phyloP scores from a whole-genome alignment of 1,140 invertebrate species.

The Trichonephila inaurata region DNA sequence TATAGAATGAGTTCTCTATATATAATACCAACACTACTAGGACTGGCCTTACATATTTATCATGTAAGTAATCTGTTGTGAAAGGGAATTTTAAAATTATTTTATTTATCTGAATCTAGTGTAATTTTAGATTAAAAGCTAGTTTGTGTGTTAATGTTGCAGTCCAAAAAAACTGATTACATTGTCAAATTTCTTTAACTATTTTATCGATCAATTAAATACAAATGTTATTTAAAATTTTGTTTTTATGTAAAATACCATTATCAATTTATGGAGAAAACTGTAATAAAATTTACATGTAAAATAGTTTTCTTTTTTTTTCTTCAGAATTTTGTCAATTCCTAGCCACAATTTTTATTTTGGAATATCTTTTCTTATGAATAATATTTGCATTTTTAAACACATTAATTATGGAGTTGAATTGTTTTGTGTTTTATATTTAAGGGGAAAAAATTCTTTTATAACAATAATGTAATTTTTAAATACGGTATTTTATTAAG shows the following conservation, averaged over 20 bases:
- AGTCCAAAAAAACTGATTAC: not conserved
- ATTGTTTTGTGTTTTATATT: too few relatives aligned
- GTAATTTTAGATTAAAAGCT: not conserved
- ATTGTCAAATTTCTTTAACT: not conserved
- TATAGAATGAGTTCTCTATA: not conserved
- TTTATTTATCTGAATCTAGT: not conserved
- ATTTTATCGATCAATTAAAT: not conserved
- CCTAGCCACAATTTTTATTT: too few relatives aligned
- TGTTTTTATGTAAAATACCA: not conserved
- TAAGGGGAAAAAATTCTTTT: too few relatives aligned
- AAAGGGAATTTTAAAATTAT: not conserved
- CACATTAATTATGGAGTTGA: too few relatives aligned
- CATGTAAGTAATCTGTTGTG: not conserved
- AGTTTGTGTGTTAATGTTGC: not conserved
- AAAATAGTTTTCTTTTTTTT: too few relatives aligned
- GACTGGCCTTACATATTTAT: not conserved
- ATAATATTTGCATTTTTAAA: too few relatives aligned
- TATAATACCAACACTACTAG: not conserved
- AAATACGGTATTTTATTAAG: too few relatives aligned
- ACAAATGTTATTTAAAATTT: not conserved
- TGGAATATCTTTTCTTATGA: too few relatives aligned
- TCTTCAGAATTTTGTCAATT: too few relatives aligned
- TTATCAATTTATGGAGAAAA: slow-evolving; percentile 16
- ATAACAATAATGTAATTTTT: too few relatives aligned
- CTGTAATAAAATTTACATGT: not conserved